A percentile compares a stretch with the other conserved stretches of the same genome.
These are phyloP conservation scores for Caenorhabditis imperialis DNA, from an alignment of 2,888 invertebrate genomes.

Conservation along the genomic window DNA sequence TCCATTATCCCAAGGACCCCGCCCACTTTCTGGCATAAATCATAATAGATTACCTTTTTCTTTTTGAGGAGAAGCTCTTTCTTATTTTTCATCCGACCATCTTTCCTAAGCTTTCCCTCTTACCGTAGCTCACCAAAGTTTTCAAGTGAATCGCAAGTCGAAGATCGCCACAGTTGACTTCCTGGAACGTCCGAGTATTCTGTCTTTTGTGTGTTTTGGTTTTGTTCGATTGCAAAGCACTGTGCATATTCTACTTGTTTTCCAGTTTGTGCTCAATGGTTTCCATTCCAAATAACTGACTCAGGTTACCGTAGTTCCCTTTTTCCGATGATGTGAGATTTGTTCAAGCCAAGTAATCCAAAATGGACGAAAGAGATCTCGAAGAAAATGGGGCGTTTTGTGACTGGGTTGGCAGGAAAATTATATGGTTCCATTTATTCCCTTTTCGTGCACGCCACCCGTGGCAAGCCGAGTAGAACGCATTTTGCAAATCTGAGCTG, in stretches of 20 bases:
- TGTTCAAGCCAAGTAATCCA: no score
- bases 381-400: slow-evolving; percentile 6
- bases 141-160: no score
- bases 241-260: slow-evolving; percentile 36
- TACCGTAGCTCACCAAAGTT: no score
- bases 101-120: background rate
- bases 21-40: slow-evolving; percentile 26
- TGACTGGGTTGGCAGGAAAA: slow-evolving; percentile 10
- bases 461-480: no score
- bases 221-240: slow-evolving; percentile 10
- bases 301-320: slow-evolving; percentile 15
- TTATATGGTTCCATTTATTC: slow-evolving; percentile 29
- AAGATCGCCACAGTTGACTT: slow-evolving; percentile 9
- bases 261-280: slow-evolving; percentile 6
- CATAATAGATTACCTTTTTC: slow-evolving; percentile 22
- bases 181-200: slow-evolving; percentile 8
- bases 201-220: slow-evolving; percentile 17
- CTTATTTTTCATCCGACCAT: background rate
- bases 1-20: no score
- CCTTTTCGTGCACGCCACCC: no score
- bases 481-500: no score
- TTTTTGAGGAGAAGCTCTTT: background rate
- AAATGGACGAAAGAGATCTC: no score
- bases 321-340: background rate
- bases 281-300: background rate